Base-by-base conservation (phyloP, 2,113 vertebrate genomes). In the Phaethornis superciliosus region DNA sequence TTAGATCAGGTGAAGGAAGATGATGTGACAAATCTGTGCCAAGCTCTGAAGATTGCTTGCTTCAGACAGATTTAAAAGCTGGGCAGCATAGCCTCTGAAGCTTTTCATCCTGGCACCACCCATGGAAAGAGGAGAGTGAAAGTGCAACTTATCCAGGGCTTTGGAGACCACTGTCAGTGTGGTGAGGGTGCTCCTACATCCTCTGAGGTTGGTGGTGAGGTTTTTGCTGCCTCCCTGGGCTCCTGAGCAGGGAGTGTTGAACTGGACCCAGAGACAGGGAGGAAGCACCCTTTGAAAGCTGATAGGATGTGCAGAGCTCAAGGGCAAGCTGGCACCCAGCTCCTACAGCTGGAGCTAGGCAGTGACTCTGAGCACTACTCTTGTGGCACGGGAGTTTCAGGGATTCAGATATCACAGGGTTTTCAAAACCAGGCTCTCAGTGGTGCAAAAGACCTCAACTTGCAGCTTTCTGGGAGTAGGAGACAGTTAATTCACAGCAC, bases 401-500 rank as follows among this genome's bases (percentile, higher is more conserved):
- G 30, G 13, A 65, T 79, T 96, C 55, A n/a, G 42, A 6, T 82
- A 56, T 77, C 89, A 54, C 68, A 40, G 46, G 33, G 20, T 70
- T 91, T 88, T 90, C 81, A 93, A 97, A 93, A 64, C 46, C 60
- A 49, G 30, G 2, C 44, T 85, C 47, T 78, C 30, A 19, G 55
- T 5, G 4, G 47, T 85, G 71, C 37, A 80, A 55, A 93, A 89
- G 51, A 89, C 33, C 51, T 87, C 81, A 90, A 65, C 27, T 88
- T 71, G 72, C 56, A 75, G 32, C 30, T 94, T 90, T 83, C 71
- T 88, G 79, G 52, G 27, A 46, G 60, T 81, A 60, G 60, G 26
- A 90, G 64, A 33, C 78, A 68, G 56, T 54, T 94, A 81, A 64
- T 87, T 95, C 88, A 68, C n/a, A 83, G 52, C 67, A 85, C 9